Evolutionary conservation across 2,113 vertebrate genomes (phyloP), one percentile per base, ranked within the genome.

Genomic region (Chionis minor): DNA sequence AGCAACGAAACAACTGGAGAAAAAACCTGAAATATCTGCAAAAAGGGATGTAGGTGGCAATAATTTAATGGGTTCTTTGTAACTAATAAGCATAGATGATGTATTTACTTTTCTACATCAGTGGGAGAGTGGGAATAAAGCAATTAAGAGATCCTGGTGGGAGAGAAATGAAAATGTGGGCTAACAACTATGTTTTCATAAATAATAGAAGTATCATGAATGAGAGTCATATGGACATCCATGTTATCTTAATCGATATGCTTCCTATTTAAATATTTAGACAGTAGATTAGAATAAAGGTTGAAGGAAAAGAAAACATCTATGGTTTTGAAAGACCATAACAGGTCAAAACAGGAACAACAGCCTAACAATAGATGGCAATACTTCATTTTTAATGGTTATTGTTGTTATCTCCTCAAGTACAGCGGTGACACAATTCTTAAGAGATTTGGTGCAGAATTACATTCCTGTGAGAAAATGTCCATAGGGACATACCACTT

Each of bases 401-500:
- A 72, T 82, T 96, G 79, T 73, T 95, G 79, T 94, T 94, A 97
- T 81, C 90, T 92, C 77, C 72, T 93, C 80, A 94, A 94, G 92
- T 78, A 90, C 22, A 89, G 79, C 1, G 9, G 52, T 88, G 78
- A 95, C 75, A 95, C 63, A 97, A 93, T 92, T 96, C 93, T 93
- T 88, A 35, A 94, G 91, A 96, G 77, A 95, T 87, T 12, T 89
- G 86, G 90, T 69, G 93, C 28, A 91, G 56, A 97, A 86, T 63
- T 89, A 69, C 78, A 92, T 92, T 96, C 93, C 92, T 96, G 84
- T 97, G 96, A 97, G 96, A 98, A 98, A 96, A 96, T 2, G 44
- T 94, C 91, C 80, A 81, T 27, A 81, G 88, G 90, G 96, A 93
- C 86, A 52, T 42, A 73, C 40, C 80, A 77, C 80, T 97, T 97